Evolutionary conservation across 2,113 vertebrate genomes (phyloP), one percentile per base, ranked within the genome.

Genomic region (Glareola pratincola): DNA sequence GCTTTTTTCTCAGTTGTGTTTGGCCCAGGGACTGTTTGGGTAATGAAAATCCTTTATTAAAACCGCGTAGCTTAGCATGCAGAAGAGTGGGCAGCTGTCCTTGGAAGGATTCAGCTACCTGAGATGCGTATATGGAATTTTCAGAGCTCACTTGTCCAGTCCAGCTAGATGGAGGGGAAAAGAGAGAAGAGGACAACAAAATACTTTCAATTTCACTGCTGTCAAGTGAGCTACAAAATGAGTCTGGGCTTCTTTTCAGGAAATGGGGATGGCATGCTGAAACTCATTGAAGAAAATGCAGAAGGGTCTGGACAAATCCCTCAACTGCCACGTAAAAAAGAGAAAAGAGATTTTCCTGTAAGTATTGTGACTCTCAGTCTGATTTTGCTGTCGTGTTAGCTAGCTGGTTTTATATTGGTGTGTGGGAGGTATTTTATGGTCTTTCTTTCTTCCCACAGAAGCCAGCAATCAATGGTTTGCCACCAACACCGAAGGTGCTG

Each of bases 401-500:
- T 2, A 36, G 63, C 63, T 85, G 8, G 12, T 26, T n/a, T 47
- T 9, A 9, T 32, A 16, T 20, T 51, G 8, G 15, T 21, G 56
- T 1, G 2, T 68, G 81, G 47, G 29, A 93, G 54, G 22, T 60
- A 8, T 69, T 92, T 93, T 16, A 97, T 83, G 78, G 76, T 50
- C 26, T 85, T 14, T 71, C 47, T 92, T 82, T 96, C 67, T 95
- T 71, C 66, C 83, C 48, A 74, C 94, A 99, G 99, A 99, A 99
- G 98, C 98, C 99, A 84, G 98, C 98, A 2, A 99, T 99, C 98
- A 99, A 99, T 84, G 99, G 99, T 73, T 98, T 99, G 53, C 99
- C 99, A 23, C 99, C 99, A 10, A 99, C 99, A 19, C 99, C 99
- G 0, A 99, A 99, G 99, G 99, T 99, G 21, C 98, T 99, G 99